phyloP scores from a whole-genome alignment of 2,888 invertebrate species.

The Drosophila birchii region DNA sequence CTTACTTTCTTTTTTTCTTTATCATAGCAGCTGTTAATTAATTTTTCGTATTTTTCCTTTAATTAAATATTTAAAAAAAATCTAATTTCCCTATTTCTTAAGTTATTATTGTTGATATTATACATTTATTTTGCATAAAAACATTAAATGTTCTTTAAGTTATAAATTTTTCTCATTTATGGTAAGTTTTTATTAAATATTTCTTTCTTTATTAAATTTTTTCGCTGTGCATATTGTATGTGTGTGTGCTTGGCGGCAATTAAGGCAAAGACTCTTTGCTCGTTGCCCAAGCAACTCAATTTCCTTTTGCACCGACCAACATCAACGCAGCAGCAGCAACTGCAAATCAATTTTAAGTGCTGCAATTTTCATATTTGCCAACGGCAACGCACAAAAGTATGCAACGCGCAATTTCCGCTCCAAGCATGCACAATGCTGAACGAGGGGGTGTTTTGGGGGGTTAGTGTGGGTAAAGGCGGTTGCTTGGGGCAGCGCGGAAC shows the following conservation, averaged over 20 bases:
- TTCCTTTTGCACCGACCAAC: conserved; percentile 49
- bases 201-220: background rate
- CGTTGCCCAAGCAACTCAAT: conserved; percentile 66
- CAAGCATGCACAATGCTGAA: conserved; percentile 38
- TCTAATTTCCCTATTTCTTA: background rate
- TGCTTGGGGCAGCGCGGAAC: background rate
- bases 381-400: conserved; percentile 63
- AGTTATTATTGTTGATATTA: background rate
- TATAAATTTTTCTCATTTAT: background rate
- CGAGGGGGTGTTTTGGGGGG: background rate
- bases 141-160: background rate
- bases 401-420: conserved; percentile 73
- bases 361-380: conserved; percentile 69
- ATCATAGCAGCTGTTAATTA: background rate
- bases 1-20: background rate
- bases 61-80: background rate
- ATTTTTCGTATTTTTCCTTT: background rate
- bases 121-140: background rate
- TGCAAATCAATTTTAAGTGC: conserved; percentile 68
- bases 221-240: conserved; percentile 5
- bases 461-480: background rate
- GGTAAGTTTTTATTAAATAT: background rate
- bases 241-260: conserved; percentile 42
- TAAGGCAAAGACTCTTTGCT: conserved; percentile 46
- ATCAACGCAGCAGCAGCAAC: conserved; percentile 43